A percentile compares a stretch with the other conserved stretches of the same genome.
Conservation (phyloP, 2,797 vertebrate genomes). For the Spinus pinus region DNA sequence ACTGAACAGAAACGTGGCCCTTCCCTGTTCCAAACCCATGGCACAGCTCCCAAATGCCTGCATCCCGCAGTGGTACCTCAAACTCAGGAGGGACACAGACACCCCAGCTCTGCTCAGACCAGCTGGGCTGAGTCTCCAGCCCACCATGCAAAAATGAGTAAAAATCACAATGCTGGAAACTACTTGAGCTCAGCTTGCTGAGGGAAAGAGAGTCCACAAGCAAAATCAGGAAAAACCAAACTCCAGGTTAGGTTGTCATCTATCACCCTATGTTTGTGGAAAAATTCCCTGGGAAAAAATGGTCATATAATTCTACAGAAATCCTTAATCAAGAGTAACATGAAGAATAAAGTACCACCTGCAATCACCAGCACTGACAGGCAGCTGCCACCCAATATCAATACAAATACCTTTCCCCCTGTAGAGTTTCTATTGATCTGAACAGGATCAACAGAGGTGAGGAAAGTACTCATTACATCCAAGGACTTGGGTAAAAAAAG, state of each 20-base stretch:
- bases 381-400: background rate
- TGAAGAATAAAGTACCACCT: background rate
- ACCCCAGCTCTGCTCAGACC: background rate
- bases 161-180: background rate
- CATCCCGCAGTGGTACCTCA: background rate
- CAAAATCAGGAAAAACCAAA: background rate
- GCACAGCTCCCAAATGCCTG: background rate
- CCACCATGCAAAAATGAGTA: accelerated
- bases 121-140: background rate
- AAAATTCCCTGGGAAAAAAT: background rate
- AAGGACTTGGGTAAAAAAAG: constrained; percentile 2
- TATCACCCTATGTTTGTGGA: background rate
- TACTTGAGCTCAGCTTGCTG: background rate
- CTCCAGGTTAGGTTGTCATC: background rate
- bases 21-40: background rate
- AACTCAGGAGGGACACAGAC: background rate
- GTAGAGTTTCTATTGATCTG: background rate
- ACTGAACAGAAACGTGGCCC: accelerated
- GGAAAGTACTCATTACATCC: constrained; percentile 9
- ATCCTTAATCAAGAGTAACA: background rate
- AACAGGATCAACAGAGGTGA: constrained; percentile 10
- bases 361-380: background rate
- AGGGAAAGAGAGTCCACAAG: background rate
- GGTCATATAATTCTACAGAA: background rate
- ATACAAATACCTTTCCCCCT: background rate